Base-by-base conservation (phyloP, 2,888 invertebrate genomes). In the Bombyx huttoni region DNA sequence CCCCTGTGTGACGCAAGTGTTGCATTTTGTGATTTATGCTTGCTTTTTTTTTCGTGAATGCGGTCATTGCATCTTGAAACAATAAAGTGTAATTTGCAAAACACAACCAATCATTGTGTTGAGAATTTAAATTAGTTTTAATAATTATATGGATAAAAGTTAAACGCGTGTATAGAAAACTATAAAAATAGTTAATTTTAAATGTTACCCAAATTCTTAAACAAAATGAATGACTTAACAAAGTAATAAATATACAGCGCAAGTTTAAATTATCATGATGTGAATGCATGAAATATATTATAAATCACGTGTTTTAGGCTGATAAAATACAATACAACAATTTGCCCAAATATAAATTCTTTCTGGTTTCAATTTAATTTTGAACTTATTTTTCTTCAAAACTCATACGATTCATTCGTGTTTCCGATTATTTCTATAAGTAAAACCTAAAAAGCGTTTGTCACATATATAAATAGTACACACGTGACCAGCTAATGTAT, bases 401-500 rank as follows among this genome's bases (percentile, higher is more conserved):
- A 24, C 24, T 1, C 24, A 0, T 24, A 5, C 0, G 24, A 24
- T 24, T 24, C 24, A 5, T 24, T 24, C 24, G 24, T 24, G 24
- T 24, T 24, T 24, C 68, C 63, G 65, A 66, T 66, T 60, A 64
- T 62, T 68, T 67, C 57, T 53, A 64, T 68, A 66, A 70, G 63
- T 54, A 60, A 67, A 67, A 65, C 58, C 55, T 63, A 71, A 60
- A 68, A 40, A 40, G 70, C 80, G 84, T 85, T 75, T 72, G 77
- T 85, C 81, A 81, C 73, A 66, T 68, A 75, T 81, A 85, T 86
- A 83, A 73, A 86, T 80, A 63, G 75, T 72, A 78, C 73, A 69
- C 78, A 78, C 78, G 84, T 85, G 83, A 85, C 85, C 87, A 82
- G 77, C 87, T 88, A 88, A 88, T 86, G 83, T 82, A 84, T 86